Conservation (phyloP, 2,113 vertebrate genomes). For the Cichladusa arquata region DNA sequence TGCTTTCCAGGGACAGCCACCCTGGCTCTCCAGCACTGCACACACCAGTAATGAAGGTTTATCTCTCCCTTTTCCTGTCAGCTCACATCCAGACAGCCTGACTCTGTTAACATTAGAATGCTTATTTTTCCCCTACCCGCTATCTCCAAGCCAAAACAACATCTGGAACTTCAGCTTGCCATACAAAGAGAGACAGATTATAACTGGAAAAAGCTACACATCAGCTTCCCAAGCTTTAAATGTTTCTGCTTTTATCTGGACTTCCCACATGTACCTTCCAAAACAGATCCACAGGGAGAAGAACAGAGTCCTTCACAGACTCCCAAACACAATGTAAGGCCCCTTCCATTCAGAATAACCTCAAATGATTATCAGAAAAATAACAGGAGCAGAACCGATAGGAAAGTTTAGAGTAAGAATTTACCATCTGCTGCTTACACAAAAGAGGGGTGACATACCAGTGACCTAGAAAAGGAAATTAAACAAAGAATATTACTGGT, state of each 20-base stretch:
- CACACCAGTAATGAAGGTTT: constrained; percentile 61
- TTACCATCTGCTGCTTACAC: neutral
- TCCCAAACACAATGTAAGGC: neutral
- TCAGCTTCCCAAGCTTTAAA: constrained; percentile 3
- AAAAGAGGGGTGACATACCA: neutral
- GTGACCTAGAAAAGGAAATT: constrained; percentile 24
- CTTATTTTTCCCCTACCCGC: constrained; percentile 42
- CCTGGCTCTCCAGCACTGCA: constrained; percentile 42
- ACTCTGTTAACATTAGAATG: constrained; percentile 72
- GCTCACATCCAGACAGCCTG: constrained; percentile 72
- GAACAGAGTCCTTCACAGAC: neutral
- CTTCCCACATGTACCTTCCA: neutral
- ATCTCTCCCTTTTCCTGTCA: constrained; percentile 75
- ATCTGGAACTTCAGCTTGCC: constrained; percentile 73
- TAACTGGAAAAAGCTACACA: constrained; percentile 32
- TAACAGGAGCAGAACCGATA: neutral
- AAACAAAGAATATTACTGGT: constrained; percentile 23
- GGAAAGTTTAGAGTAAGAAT: neutral
- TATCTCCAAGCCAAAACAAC: constrained; percentile 78
- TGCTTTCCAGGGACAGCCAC: constrained; percentile 42
- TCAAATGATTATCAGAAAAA: constrained; percentile 27
- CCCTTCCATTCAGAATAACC: neutral
- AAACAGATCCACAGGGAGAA: neutral
- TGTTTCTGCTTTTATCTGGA: neutral
- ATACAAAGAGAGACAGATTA: constrained; percentile 41